Evolutionary conservation across 1,140 invertebrate genomes (phyloP), one percentile per base, ranked within the genome.

Genomic region (Drosophila kohkoa): DNA sequence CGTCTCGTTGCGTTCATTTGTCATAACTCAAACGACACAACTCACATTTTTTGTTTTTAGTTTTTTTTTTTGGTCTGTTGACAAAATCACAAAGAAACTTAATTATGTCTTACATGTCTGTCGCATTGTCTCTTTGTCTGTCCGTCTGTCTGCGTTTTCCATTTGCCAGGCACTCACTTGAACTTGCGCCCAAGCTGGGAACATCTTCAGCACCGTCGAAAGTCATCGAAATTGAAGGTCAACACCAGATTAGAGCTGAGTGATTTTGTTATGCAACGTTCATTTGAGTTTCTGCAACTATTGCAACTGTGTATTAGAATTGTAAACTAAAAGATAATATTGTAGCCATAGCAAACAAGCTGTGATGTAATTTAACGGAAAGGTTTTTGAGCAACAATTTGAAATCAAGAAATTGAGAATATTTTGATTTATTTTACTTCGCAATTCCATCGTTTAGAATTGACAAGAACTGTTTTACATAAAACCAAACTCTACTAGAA

Each of bases 31-130:
- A 64, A 30, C 32, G 25, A 58, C 62, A 38, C 52, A 62, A 35
- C 7, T 35, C 20, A 46, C n/a, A 30, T 51, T 20, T 46, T 59
- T 30, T 4, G 20, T 3, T 25, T 25, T 25, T 4, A 25, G 20
- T 32, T 8, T 49, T 49, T 49, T 49, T 49, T 25, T 25, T 49
- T 49, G 3, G 13, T 46, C 6, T 49, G 16, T 49, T 52, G 45
- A 73, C 51, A 51, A 58, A 66, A 66, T 52, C 32, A 58, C 38
- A 60, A 74, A 41, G 35, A 73, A 55, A 73, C 48, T 73, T 67
- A 52, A 60, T 73, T 54, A 67, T 72, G 69, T 51, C 32, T 66
- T 55, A 66, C 51, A 59, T 58, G 43, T 32, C 32, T 32, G 55
- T 46, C 45, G 1, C n/a, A 3, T n/a, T 16, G 25, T 25, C 11